Evolutionary conservation across 2,888 invertebrate species (phyloP).

Genomic region (Dryomyza anilis): DNA sequence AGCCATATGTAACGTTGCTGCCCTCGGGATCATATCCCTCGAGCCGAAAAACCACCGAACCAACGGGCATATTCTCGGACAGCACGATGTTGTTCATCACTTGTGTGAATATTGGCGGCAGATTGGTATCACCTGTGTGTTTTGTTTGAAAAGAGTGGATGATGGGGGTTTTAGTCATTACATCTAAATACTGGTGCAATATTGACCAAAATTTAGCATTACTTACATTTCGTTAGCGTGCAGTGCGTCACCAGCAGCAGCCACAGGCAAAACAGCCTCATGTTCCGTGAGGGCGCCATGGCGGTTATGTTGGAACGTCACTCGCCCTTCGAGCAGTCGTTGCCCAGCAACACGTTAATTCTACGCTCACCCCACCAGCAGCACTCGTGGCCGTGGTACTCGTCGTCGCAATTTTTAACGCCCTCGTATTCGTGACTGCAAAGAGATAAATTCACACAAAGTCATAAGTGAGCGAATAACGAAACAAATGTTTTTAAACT

Average conservation of each 20-base stretch:
- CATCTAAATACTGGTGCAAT: background rate
- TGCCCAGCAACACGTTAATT: too few species aligned
- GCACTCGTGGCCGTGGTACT: too few species aligned
- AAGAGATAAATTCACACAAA: too few species aligned
- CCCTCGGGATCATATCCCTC: conserved; percentile 84
- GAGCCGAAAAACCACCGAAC: conserved; percentile 76
- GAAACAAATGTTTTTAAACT: background rate
- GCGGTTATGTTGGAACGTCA: background rate
- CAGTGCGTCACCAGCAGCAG: conserved; percentile 6
- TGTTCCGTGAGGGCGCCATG: background rate
- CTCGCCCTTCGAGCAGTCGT: too few species aligned
- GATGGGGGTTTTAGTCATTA: too few species aligned
- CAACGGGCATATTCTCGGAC: conserved; percentile 79
- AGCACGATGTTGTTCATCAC: conserved; percentile 80
- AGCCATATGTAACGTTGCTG: conserved; percentile 70
- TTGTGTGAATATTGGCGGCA: conserved; percentile 74
- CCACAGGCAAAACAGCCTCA: background rate
- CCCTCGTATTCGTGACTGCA: too few species aligned
- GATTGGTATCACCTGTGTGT: conserved; percentile 64
- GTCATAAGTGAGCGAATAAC: too few species aligned
- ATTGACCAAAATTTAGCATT: background rate
- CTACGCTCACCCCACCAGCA: too few species aligned
- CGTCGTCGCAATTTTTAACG: too few species aligned
- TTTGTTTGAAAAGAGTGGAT: too few species aligned
- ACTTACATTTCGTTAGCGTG: conserved; percentile 15